Base-by-base conservation (phyloP, 2,797 vertebrate genomes). In the Lophotriccus pileatus region DNA sequence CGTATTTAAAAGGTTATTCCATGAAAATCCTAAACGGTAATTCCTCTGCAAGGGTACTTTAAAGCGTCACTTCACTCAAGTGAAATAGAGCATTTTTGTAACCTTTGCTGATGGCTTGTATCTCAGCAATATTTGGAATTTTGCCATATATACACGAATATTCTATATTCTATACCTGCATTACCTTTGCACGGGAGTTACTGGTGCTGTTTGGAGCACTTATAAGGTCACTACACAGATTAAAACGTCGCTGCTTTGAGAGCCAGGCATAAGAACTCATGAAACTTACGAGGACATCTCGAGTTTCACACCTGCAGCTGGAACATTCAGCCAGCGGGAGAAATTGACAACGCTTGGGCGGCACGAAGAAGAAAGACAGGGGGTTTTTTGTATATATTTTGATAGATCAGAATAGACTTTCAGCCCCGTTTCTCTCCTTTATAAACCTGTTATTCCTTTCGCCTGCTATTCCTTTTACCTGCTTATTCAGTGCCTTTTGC, bases 271-370 rank as follows among this genome's bases (percentile, higher is more conserved):
- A 18, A n/a, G 8, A 25, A 5, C 7, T 3, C 10, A 2, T 1
- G 4, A 74, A 10, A 41, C 5, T 19, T 6, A 34, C 0, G 28
- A 0, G 1, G 14, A 23, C 9, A 60, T 3, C 8, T 30, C 6
- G 10, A 41, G 23, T 17, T 44, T 25, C 3, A 0, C 6, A 43
- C 3, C 23, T 14, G 22, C 49, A 20, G 37, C 17, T 36, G n/a
- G 10, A 50, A 53, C 32, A 25, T 8, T 34, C 23, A 20, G 14
- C 37, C 44, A 63, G 5, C 1, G 13, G 23, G 6, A 16, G 74
- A 70, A n/a, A 36, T 12, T 4, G 39, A 6, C 4, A 46, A 2
- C 49, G 22, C 30, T 32, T 22, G 46, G 17, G 55, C 0, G 19
- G 30, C 41, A 37, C 0, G 8, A 49, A 37, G 20, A 34, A 74